A percentile compares a stretch with the other conserved stretches of the same genome.
Evolutionary conservation across 2,888 invertebrate species (phyloP).

Genomic region (Callyntrura guangdongensis): DNA sequence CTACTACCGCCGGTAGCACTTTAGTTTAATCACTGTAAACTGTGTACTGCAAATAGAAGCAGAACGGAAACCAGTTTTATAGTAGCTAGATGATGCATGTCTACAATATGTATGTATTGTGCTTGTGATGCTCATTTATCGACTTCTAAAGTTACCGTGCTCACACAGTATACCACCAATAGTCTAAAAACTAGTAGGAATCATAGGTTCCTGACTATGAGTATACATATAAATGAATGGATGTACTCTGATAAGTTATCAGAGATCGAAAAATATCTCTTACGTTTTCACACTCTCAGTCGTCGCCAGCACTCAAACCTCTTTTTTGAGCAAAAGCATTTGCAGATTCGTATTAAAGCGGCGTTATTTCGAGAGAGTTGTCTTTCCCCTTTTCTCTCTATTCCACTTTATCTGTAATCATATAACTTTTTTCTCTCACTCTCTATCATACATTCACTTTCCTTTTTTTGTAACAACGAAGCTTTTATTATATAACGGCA

Average conservation of each 20-base stretch:
- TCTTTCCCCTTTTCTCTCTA: slow-evolving; percentile 5
- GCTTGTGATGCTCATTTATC: slow-evolving; percentile 9
- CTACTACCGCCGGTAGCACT: slow-evolving; percentile 4
- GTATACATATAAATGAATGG: not conserved
- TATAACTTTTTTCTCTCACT: not conserved
- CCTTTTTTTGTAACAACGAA: not conserved
- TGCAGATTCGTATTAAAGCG: slow-evolving; percentile 43
- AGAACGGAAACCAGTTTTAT: not conserved
- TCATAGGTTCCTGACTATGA: too few species aligned
- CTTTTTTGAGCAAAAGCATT: slow-evolving; percentile 22
- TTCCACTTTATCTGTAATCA: not conserved
- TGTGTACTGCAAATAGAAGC: not conserved
- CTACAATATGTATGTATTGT: too few species aligned
- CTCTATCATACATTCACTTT: not conserved
- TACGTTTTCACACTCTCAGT: not conserved
- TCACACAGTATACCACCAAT: not conserved
- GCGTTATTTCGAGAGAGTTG: slow-evolving; percentile 37
- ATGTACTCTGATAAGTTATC: not conserved
- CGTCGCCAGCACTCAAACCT: not conserved
- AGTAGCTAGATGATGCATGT: not conserved
- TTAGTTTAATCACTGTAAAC: not conserved
- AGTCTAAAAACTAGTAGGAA: not conserved
- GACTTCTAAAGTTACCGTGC: not conserved
- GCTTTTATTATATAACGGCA: not conserved
- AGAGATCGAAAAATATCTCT: not conserved